Evolutionary conservation across 1,140 invertebrate genomes (phyloP), one percentile per base, ranked within the genome.

Genomic region (Phocides pigmalion): DNA sequence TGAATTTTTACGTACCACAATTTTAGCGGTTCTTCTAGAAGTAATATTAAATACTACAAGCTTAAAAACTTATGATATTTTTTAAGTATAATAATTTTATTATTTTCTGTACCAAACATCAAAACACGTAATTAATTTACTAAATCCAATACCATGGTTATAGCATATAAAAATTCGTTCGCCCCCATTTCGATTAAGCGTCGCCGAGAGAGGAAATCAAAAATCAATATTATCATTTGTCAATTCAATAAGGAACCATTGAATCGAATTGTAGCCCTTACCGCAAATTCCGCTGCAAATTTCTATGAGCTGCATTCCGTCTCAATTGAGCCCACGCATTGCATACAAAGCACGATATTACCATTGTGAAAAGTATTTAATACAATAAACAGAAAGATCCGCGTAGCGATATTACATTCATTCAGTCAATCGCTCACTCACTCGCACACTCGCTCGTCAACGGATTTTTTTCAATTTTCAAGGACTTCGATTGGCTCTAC

Each of bases 351-450:
- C 72, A 64, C 72, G 47, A 66, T 68, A 67, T 69, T 69, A 80
- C 63, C 72, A 81, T 86, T 87, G 79, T 84, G 66, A 32, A 82
- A 76, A 79, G 42, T 75, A 81, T 82, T 87, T 77, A 85, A 84
- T 81, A 84, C 79, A 87, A 87, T 80, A 84, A 81, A 82, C 82
- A 81, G 61, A 80, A 72, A 90, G 87, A 88, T 88, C 84, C 79
- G 83, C 78, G 68, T 42, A 50, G 68, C 77, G 84, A 88, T 89
- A 87, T 76, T 72, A 68, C 72, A 78, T 81, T 87, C 82, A 89
- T 79, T 78, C 73, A 78, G 56, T 71, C 74, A 22, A 56, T 70
- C 68, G 65, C 70, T 85, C 78, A 79, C 76, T 81, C 75, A 81
- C 58, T 81, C 78, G 73, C 69, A 71, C 77, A 68, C 51, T 74